Evolutionary conservation across 2,888 invertebrate genomes (phyloP).

Genomic region (Lycaena phlaeas): DNA sequence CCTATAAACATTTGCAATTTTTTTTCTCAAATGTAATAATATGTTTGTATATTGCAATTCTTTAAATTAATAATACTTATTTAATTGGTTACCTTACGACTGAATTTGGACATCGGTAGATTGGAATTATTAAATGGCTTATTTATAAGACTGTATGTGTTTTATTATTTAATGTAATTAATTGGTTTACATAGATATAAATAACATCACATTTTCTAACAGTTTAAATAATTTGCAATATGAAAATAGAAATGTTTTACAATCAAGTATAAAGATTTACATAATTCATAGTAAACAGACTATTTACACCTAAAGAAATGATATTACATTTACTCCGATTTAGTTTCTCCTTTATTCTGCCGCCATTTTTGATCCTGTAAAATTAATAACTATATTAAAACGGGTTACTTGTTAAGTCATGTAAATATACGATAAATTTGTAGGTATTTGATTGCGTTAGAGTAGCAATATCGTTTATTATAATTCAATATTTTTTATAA

Average conservation of each 20-base stretch:
- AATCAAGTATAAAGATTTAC: slow-evolving; percentile 27
- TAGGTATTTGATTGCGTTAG: no score
- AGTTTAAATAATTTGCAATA: slow-evolving; percentile 34
- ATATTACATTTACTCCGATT: slow-evolving; percentile 19
- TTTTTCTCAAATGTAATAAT: no score
- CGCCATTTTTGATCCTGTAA: slow-evolving; percentile 69
- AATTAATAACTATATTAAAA: slow-evolving; percentile 16
- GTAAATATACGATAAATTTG: no score
- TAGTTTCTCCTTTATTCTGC: slow-evolving; percentile 55
- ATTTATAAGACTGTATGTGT: slow-evolving; percentile 16
- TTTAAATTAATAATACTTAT: neutral
- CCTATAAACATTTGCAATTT: neutral
- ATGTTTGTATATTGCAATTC: no score
- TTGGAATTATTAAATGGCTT: slow-evolving; percentile 16
- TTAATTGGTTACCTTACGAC: neutral
- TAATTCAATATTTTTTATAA: no score
- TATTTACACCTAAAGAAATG: slow-evolving; percentile 35
- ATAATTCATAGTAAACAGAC: neutral
- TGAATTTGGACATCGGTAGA: slow-evolving; percentile 6
- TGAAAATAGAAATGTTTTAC: slow-evolving; percentile 32
- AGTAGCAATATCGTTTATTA: no score
- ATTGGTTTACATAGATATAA: slow-evolving; percentile 47
- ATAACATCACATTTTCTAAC: slow-evolving; percentile 33
- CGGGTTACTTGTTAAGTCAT: neutral
- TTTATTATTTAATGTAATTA: slow-evolving; percentile 26